Base-by-base conservation (phyloP, 1,140 invertebrate genomes). In the Apolygus lucorum region DNA sequence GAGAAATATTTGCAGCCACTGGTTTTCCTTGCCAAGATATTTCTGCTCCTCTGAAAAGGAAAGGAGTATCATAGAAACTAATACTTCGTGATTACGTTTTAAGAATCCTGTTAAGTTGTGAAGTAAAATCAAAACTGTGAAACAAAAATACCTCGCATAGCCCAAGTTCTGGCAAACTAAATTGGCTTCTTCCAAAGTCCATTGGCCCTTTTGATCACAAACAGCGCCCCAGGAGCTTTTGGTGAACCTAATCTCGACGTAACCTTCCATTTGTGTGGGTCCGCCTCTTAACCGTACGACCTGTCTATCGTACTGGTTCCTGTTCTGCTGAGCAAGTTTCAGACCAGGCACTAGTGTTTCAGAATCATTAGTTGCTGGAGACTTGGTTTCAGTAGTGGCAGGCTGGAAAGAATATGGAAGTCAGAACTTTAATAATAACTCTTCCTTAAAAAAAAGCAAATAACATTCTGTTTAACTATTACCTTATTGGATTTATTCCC, bases 281-380 rank as follows among this genome's bases (percentile, higher is more conserved):
- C 84, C 83, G 11, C 81, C 83, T 28, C 84, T 77, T 13, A 86
- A 75, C 28, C 84, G 75, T 62, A 85, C 66, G 21, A 76, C 70
- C 79, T 85, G 76, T 42, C 77, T 78, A 27, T 71, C 68, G 63
- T 73, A 74, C 34, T 74, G 62, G 0, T 87, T 86, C 59, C 85
- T 86, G 28, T 83, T 76, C 1, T 85, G 83, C 78, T 82, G 84
- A 76, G 88, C 88, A 72, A 88, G 90, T 13, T 81, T 77, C 4
- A 78, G 77, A 0, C 79, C 25, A 65, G 28, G 49, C n/a, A 28
- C 52, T 21, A 42, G 34, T 17, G 34, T 42, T 17, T 42, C 34
- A 42, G 17, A 17, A 8, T 42, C 34, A 8, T 4, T 4, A 42
- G 34, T 42, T 42, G 4, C 34, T 42, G 34, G 34, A 17, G 34